These are phyloP conservation scores for Buceros bicornis DNA, from an alignment of 2,797 vertebrate species.

Conservation along the genomic window DNA sequence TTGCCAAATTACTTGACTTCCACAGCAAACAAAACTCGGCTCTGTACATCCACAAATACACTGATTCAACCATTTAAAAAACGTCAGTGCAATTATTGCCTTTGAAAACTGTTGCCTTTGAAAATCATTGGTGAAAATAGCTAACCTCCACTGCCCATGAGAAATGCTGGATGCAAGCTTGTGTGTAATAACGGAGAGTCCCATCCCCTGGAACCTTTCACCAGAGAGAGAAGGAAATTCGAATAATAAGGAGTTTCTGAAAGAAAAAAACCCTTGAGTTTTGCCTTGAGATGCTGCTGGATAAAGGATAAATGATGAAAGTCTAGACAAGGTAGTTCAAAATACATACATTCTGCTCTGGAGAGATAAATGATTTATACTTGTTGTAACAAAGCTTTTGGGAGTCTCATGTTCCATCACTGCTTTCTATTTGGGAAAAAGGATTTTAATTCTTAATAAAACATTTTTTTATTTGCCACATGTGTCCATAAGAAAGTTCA, in stretches of 20 bases:
- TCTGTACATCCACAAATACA: not conserved
- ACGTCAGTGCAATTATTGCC: not conserved
- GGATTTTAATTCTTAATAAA: conserved; percentile 47
- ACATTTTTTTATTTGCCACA: not conserved
- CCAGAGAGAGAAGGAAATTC: not conserved
- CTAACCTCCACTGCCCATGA: not conserved
- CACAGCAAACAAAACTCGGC: not conserved
- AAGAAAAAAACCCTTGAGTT: not conserved
- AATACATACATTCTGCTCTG: not conserved
- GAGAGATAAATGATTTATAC: not conserved
- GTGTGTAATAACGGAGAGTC: not conserved
- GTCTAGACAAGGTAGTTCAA: not conserved
- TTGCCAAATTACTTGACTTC: not conserved
- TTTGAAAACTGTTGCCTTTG: not conserved
- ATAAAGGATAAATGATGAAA: not conserved
- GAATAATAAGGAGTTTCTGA: not conserved
- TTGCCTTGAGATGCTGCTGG: not conserved
- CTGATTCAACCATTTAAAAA: not conserved
- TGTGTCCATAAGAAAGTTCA: not conserved
- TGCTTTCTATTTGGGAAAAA: not conserved
- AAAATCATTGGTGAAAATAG: not conserved
- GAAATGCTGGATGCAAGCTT: not conserved
- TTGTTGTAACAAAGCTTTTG: not conserved
- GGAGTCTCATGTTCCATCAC: not conserved
- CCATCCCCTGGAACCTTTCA: not conserved